Conservation (phyloP, 1,140 invertebrate species). For the Euwallacea similis region DNA sequence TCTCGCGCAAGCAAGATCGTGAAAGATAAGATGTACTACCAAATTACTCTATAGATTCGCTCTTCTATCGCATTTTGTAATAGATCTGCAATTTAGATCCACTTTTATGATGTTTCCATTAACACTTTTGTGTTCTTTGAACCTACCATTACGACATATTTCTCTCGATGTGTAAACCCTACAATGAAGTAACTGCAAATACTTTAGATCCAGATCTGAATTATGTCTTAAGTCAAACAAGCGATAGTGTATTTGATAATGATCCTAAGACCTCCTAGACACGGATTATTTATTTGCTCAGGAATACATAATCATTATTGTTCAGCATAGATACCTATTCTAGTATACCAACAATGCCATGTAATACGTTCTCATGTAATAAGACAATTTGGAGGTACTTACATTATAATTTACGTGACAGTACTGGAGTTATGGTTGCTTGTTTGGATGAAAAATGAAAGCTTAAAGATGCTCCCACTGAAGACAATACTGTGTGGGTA, state of each 20-base stretch:
- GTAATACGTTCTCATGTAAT: neutral
- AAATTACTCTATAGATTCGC: no score
- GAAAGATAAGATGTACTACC: no score
- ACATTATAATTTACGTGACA: neutral
- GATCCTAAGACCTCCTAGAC: no score
- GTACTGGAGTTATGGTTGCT: neutral
- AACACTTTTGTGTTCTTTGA: neutral
- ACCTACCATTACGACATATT: no score
- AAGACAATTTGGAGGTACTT: slow-evolving; percentile 1
- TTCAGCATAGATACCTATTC: neutral
- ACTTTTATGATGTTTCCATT: neutral
- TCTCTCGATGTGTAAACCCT: no score
- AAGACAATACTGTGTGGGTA: neutral
- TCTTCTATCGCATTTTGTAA: no score
- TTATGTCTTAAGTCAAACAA: no score
- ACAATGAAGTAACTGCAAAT: no score
- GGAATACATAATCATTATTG: no score
- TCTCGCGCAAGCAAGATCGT: neutral
- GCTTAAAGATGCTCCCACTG: neutral
- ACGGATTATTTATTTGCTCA: no score
- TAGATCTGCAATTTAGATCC: neutral
- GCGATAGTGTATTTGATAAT: no score
- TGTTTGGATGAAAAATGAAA: neutral
- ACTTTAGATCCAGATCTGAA: no score
- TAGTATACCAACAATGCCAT: neutral